Evolutionary conservation across 2,888 invertebrate species (phyloP), one percentile per base, ranked within the genome.

Genomic region (Esperia sulphurella): DNA sequence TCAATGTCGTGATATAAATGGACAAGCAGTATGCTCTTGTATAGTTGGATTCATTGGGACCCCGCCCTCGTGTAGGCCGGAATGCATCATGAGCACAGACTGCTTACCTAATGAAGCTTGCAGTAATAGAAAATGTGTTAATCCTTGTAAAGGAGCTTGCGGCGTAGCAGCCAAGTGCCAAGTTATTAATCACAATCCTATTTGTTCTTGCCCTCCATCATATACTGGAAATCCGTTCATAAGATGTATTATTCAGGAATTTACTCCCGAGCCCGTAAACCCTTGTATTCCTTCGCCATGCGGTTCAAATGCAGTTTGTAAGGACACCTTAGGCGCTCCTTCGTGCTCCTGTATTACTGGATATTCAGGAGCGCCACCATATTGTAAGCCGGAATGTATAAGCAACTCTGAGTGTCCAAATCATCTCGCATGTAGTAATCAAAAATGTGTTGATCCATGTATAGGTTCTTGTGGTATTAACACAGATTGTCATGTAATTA

Each of bases 61-160:
- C 57, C 95, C 96, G 38, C 95, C 95, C 1, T 91, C 93, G 8
- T 96, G 95, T 68, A 89, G 95, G 63, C 95, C 95, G 12, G 95
- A 95, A 79, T 95, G 95, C 71, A 90, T 92, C 37, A 90, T 93
- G 4, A 95, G 93, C 71, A 91, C 94, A 0, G 95, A 96, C 73
- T 96, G 96, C 75, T 76, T 92, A 4, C 92, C 93, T 41, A 93
- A 91, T 58, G 91, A 94, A 81, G 94, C 95, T 4, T 96, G 95
- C 65, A 92, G 92, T 46, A 95, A 95, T 69, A 93, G 94, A 71
- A 95, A 94, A 82, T 96, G 96, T 71, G 86, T 92, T 30, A 93
- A 96, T 74, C 96, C 96, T n/a, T 96, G 96, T 67, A 92, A 92
- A 48, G 95, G 95, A 61, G 92, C 94, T n/a, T 96, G 96, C 69